phyloP scores from a whole-genome alignment of 1,140 invertebrate genomes.

The Orius laevigatus region DNA sequence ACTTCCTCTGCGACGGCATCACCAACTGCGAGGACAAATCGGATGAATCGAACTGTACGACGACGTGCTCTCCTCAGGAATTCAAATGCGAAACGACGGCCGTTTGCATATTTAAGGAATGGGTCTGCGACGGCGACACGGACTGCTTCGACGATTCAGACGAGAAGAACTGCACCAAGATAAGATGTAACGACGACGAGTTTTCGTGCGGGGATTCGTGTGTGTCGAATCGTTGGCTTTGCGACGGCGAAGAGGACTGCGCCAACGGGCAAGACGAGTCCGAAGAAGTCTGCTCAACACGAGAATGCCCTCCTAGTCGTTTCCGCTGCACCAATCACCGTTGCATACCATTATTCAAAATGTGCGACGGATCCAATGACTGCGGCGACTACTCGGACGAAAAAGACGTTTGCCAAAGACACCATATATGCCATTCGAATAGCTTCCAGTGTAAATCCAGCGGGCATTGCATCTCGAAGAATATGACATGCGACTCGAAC shows the following conservation, averaged over 20 bases:
- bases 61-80: constrained; percentile 28
- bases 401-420: constrained; percentile 13
- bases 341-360: constrained; percentile 29
- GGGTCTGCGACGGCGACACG: constrained; percentile 41
- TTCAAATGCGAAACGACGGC: constrained; percentile 38
- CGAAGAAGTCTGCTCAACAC: constrained; percentile 21
- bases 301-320: constrained; percentile 25
- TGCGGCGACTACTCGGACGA: constrained; percentile 38
- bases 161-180: constrained; percentile 33
- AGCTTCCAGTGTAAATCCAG: not conserved
- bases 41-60: constrained; percentile 41
- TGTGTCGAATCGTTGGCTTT: constrained; percentile 31
- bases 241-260: constrained; percentile 55
- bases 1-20: constrained; percentile 47
- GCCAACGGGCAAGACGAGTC: constrained; percentile 49
- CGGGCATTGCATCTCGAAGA: constrained; percentile 1
- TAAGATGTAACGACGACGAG: not conserved
- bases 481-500: constrained; percentile 36
- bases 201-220: constrained; percentile 26
- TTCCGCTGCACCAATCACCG: constrained; percentile 30
- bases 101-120: constrained; percentile 36
- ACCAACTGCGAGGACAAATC: constrained; percentile 42
- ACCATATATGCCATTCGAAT: not conserved
- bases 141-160: constrained; percentile 44
- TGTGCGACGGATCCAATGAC: constrained; percentile 34